Evolutionary conservation across 1,140 invertebrate species (phyloP), one percentile per base, ranked within the genome.

Genomic region (Drosophila arizonae): DNA sequence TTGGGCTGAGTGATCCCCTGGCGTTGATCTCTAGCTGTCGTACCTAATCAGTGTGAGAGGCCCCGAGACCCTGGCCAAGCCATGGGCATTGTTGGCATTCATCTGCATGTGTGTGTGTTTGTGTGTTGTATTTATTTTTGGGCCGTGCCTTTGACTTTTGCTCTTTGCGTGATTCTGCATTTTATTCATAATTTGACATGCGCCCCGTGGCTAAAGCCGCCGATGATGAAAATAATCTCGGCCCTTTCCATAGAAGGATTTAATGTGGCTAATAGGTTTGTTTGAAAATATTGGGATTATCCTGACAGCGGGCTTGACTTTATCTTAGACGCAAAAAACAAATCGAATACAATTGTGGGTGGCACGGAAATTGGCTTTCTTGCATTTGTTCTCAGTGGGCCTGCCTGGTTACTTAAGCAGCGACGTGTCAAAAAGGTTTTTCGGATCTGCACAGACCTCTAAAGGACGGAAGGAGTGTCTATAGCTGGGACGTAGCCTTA

Each of bases 161-260:
- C 50, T 88, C 21, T 88, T 77, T 88, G 77, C 85, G 77, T 89
- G 85, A 89, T 85, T 89, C 81, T 89, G 85, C 85, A 85, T 85
- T 88, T 89, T 89, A 89, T 89, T 85, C 69, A 90, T 87, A 90
- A 90, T 87, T 91, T 90, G 90, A 91, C 90, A 82, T 90, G 90
- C 82, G 82, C 86, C 86, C 90, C 90, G 82, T 86, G 80, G 90
- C 90, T 90, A 73, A 90, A 85, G 76, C 90, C 81, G 90, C 87
- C 73, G 90, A 91, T 91, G 86, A 91, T 91, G 90, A 91, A 88
- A 90, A 90, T 81, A 77, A 90, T 91, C 67, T 75, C 51, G 63
- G 57, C 36, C 71, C 70, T 79, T 91, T 88, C 77, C 76, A 80
- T 71, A 84, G 89, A 90, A 90, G 79, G 85, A 89, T 85, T 85